Conservation (phyloP, 2,113 vertebrate genomes). For the Rostratula benghalensis region DNA sequence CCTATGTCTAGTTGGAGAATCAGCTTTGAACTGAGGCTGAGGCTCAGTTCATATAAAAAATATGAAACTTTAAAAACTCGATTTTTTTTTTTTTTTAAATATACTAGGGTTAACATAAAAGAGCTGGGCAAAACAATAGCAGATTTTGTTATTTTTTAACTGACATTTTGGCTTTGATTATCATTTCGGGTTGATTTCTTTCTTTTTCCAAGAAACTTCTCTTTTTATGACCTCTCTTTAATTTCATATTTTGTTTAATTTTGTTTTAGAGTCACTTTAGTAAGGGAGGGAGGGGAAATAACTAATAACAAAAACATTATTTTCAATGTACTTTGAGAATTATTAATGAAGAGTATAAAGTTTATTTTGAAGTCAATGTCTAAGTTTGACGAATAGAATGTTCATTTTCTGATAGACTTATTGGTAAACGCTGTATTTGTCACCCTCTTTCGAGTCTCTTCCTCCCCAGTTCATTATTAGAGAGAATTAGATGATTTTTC, state of each 20-base stretch:
- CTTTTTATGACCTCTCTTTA: not conserved
- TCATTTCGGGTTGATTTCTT: too few species aligned
- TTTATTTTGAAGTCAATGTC: not conserved
- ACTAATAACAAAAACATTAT: not conserved
- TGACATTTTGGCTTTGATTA: too few species aligned
- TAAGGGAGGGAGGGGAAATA: not conserved
- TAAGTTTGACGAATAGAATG: not conserved
- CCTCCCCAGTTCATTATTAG: not conserved
- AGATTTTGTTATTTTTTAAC: too few species aligned
- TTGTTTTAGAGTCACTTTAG: not conserved
- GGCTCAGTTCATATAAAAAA: not conserved
- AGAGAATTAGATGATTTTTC: not conserved
- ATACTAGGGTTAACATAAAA: too few species aligned
- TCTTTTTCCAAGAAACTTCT: too few species aligned
- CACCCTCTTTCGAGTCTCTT: not conserved
- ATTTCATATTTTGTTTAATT: constrained; percentile 26
- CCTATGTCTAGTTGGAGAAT: not conserved
- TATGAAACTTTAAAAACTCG: too few species aligned
- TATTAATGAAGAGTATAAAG: not conserved
- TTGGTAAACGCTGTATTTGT: not conserved
- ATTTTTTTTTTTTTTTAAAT: too few species aligned
- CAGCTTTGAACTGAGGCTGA: not conserved
- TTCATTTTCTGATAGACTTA: not conserved
- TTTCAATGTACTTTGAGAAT: not conserved
- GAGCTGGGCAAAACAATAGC: too few species aligned